phyloP scores from a whole-genome alignment of 2,113 vertebrate genomes.

The Ailuropoda melanoleuca region DNA sequence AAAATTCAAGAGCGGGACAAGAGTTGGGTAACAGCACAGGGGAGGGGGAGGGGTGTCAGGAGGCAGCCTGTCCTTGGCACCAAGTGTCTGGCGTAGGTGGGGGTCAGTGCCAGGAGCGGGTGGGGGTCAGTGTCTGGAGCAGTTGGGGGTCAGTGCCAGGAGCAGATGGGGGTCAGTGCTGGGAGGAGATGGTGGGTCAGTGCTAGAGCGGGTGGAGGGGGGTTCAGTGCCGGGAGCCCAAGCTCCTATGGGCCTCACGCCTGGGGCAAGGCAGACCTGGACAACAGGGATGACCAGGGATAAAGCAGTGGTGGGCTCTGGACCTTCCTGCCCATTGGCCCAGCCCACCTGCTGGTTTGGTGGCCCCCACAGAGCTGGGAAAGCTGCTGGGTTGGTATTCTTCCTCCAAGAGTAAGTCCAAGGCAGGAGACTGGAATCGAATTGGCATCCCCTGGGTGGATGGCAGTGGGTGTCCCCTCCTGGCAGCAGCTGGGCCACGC shows the following conservation, averaged over 20 bases:
- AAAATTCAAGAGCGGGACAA: background rate
- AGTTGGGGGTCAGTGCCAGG: background rate
- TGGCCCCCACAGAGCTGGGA: background rate
- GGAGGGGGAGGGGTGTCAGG: background rate
- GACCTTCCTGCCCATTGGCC: background rate
- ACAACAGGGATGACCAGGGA: background rate
- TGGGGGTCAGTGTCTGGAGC: too few species aligned
- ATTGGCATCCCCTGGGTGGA: background rate
- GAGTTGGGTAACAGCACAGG: background rate
- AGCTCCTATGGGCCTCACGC: background rate
- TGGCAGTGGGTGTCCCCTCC: background rate
- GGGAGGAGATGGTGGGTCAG: background rate
- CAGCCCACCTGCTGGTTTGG: rapidly evolving
- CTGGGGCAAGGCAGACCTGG: background rate
- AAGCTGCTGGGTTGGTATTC: background rate
- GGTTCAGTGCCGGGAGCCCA: background rate
- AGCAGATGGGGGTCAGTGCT: background rate
- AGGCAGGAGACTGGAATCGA: background rate
- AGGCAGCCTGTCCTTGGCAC: background rate
- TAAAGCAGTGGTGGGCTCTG: background rate
- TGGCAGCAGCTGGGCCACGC: rapidly evolving
- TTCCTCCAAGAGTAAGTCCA: background rate
- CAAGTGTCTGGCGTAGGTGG: background rate
- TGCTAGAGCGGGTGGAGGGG: background rate
- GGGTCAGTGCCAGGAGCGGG: background rate